phyloP scores from a whole-genome alignment of 1,140 invertebrate genomes.

The Drosophila pachea region DNA sequence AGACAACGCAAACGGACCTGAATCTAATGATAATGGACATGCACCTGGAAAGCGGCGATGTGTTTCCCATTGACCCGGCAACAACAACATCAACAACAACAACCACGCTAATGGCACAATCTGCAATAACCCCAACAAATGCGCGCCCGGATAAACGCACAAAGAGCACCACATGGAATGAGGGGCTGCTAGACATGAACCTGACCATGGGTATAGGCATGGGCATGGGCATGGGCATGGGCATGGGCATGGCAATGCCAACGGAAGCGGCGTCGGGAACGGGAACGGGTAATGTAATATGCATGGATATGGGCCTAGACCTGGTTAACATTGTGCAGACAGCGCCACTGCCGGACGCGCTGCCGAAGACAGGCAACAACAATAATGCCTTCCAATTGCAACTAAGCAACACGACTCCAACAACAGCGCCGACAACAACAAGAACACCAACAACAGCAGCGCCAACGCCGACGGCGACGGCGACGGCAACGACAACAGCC shows the following conservation, averaged over 20 bases:
- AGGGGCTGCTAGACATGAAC: conserved; percentile 34
- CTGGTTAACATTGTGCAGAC: conserved; percentile 37
- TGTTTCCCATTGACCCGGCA: not conserved
- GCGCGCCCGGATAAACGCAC: conserved; percentile 41
- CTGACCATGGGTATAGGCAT: no score
- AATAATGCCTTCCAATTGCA: conserved; percentile 19
- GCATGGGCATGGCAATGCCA: no score
- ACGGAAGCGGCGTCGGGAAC: no score
- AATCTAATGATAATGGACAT: conserved; percentile 55
- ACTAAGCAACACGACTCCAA: conserved; percentile 21
- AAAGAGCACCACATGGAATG: conserved; percentile 46
- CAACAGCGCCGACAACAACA: conserved; percentile 19
- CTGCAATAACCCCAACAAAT: conserved; percentile 20
- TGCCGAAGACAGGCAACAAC: conserved; percentile 21
- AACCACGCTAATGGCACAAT: not conserved
- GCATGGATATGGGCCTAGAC: conserved; percentile 35
- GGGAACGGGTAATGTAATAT: no score
- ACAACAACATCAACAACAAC: conserved; percentile 4
- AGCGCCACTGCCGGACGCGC: not conserved
- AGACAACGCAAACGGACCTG: conserved; percentile 61
- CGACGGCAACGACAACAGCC: conserved; percentile 31
- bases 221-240: no score
- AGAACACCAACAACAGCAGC: not conserved
- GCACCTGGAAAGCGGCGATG: conserved; percentile 24
- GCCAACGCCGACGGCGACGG: conserved; percentile 4